phyloP scores from a whole-genome alignment of 1,140 invertebrate species.

The Acyrthosiphon pisum region DNA sequence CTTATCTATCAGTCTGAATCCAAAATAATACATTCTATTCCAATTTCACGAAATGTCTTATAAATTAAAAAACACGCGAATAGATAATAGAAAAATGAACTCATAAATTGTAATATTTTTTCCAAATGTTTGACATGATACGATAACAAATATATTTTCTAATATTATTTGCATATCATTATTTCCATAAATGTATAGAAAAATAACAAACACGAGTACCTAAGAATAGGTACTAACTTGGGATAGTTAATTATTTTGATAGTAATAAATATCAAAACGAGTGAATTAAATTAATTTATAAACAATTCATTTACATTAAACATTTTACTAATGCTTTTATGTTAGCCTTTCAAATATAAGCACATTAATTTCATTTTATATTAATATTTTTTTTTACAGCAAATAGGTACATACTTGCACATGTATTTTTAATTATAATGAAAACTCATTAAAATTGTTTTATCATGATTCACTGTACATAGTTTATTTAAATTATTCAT shows the following conservation, averaged over 20 bases:
- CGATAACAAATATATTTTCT: neutral
- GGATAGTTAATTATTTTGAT: no score
- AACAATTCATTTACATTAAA: no score
- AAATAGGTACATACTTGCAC: neutral
- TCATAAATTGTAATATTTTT: neutral
- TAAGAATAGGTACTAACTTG: no score
- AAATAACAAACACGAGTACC: neutral
- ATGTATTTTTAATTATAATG: constrained; percentile 3
- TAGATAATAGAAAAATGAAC: neutral
- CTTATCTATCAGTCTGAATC: neutral
- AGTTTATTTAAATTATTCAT: neutral
- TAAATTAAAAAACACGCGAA: neutral
- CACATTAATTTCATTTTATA: no score
- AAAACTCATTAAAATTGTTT: neutral
- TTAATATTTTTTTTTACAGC: no score
- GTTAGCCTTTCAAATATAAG: no score
- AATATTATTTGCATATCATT: neutral
- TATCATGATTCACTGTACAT: neutral
- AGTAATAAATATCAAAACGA: no score
- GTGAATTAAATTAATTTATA: no score
- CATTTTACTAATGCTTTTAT: no score
- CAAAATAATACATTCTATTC: neutral
- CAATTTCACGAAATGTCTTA: neutral
- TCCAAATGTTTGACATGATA: neutral
- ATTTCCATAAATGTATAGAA: neutral